Conservation (phyloP, 2,888 invertebrate species). For the Azorinus chamasolen region DNA sequence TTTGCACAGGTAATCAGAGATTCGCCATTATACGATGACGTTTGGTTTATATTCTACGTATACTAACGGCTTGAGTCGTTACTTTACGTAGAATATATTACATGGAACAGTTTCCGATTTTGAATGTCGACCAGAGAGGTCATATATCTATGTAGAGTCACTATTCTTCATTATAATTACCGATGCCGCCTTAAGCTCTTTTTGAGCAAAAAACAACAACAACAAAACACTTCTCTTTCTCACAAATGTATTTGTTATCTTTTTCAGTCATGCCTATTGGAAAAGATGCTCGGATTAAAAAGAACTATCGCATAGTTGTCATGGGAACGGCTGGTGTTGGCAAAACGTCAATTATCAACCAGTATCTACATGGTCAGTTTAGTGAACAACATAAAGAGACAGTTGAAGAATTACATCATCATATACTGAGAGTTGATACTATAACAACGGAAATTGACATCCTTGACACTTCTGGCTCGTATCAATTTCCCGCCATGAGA, state of each 20-base stretch:
- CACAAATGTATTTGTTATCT: background rate
- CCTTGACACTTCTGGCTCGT: constrained; percentile 85
- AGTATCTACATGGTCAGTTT: constrained; percentile 85
- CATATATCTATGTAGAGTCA: too few species aligned
- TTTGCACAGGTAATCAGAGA: too few species aligned
- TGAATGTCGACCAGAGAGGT: too few species aligned
- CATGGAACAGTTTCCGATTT: too few species aligned
- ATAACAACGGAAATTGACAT: constrained; percentile 78
- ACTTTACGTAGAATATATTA: too few species aligned
- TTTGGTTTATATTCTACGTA: too few species aligned
- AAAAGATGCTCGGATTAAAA: constrained; percentile 8
- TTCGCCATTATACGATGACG: too few species aligned
- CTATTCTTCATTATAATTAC: too few species aligned
- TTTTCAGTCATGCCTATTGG: constrained; percentile 53
- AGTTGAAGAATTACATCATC: constrained; percentile 86
- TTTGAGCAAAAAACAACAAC: too few species aligned
- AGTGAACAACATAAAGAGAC: constrained; percentile 84
- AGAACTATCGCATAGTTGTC: constrained; percentile 79
- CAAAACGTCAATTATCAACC: constrained; percentile 85
- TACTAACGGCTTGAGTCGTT: too few species aligned
- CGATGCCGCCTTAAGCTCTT: too few species aligned
- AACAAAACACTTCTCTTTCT: too few species aligned
- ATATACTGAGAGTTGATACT: constrained; percentile 83
- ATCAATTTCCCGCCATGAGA: constrained; percentile 86
- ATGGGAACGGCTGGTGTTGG: constrained; percentile 86